A percentile compares a stretch with the other conserved stretches of the same genome.
Evolutionary conservation across 2,113 vertebrate genomes (phyloP).

Genomic region (Myotis lucifugus): DNA sequence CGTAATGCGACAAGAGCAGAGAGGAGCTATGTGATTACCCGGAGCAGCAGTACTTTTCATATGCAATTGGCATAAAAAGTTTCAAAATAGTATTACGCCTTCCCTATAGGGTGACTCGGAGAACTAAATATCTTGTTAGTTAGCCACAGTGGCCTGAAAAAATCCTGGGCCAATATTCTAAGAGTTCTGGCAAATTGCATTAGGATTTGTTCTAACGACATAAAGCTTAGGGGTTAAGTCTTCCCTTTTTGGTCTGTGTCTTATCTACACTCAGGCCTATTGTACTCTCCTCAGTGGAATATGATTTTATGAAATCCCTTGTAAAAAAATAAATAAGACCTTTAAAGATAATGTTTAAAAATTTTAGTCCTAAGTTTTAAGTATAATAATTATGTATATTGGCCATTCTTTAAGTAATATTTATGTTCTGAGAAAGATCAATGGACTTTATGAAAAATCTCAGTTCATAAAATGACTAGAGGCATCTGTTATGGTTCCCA

Average conservation of each 20-base stretch:
- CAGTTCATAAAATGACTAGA: constrained; percentile 30
- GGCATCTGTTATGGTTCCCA: background rate
- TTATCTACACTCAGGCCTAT: constrained; percentile 35
- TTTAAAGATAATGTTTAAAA: constrained; percentile 7
- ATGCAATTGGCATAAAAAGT: background rate
- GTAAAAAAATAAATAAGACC: constrained; percentile 20
- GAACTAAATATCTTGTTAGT: background rate
- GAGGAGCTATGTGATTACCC: background rate
- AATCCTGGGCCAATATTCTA: background rate
- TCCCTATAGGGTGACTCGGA: background rate
- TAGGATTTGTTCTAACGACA: background rate
- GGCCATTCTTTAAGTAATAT: background rate
- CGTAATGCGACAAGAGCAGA: background rate
- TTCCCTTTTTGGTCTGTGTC: constrained; percentile 13
- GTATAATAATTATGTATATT: background rate
- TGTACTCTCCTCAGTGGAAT: constrained; percentile 14
- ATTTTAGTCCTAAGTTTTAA: constrained; percentile 34
- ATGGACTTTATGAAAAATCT: background rate
- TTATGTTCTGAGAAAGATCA: background rate
- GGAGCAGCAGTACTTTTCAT: background rate
- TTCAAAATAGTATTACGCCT: background rate
- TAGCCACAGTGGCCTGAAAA: background rate
- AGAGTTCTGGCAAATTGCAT: background rate
- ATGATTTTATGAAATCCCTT: constrained; percentile 45
- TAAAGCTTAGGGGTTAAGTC: constrained; percentile 40